Base-by-base conservation (phyloP, 2,797 vertebrate genomes). In the Linurgus olivaceus region DNA sequence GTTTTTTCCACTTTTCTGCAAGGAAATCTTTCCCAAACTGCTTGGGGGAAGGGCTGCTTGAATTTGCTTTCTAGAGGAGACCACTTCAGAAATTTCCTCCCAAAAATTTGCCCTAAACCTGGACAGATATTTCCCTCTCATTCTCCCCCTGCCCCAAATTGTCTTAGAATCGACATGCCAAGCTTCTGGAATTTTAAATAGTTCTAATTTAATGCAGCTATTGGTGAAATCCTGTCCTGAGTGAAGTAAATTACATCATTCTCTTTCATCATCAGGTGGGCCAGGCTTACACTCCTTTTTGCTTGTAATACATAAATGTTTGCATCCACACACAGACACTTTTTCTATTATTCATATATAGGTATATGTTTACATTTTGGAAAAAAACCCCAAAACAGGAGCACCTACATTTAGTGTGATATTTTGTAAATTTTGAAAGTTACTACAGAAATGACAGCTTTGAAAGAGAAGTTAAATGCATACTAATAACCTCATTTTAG, bases 111-210 rank as follows among this genome's bases (percentile, higher is more conserved):
- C 26, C 18, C 18, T 61, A 61, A 40, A 61, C 19, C 38, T 40
- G 19, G 13, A 61, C 9, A 61, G 42, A 3, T 7, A 21, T n/a
- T 16, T 37, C 54, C 3, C 2, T 19, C 6, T 3, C 13, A 1
- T 0, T 5, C 1, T 7, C 3, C 1, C 8, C 2, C 6, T 3
- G 11, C 6, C 1, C 8, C 0, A 0, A 29, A 66, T 48, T 61
- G 38, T 54, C 14, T 72, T 58, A 40, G 17, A 77, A 67, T n/a
- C 87, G 11, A 65, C 13, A 15, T 17, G 13, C 11, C 26, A 66
- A 59, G 15, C 23, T 94, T 89, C 52, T 67, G 38, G 16, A 11
- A 45, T 78, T 86, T 81, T 24, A 42, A 61, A 54, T 37, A 61
- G 26, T 52, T 68, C 6, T 57, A 20, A 35, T 84, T 81, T 81